These are phyloP conservation scores for Balearica regulorum DNA, from an alignment of 2,797 vertebrate genomes.

Conservation along the genomic window DNA sequence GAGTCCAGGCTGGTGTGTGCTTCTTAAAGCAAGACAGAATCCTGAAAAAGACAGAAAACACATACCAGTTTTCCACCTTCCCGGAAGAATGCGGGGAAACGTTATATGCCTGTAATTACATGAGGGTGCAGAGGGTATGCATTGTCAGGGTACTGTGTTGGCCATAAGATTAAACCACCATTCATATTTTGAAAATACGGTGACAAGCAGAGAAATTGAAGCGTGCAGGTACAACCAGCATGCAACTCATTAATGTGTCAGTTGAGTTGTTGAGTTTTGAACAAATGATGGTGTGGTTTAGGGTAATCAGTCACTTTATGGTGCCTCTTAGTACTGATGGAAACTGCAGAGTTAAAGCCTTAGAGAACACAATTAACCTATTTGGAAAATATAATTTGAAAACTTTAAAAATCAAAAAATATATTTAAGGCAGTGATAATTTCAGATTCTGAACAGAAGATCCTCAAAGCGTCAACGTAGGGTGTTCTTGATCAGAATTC, in stretches of 20 bases:
- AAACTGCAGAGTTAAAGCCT: not conserved
- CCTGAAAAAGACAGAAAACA: not conserved
- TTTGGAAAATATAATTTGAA: not conserved
- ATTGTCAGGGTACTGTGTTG: not conserved
- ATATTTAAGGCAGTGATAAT: not conserved
- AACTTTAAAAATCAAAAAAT: not conserved
- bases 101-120: not conserved
- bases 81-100: not conserved
- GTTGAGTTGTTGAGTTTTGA: not conserved
- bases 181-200: not conserved
- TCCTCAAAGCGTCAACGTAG: not conserved
- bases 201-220: not conserved
- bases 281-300: not conserved
- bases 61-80: not conserved
- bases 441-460: not conserved
- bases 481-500: not conserved
- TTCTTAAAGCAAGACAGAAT: not conserved
- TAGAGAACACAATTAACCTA: not conserved
- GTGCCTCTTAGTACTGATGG: not conserved
- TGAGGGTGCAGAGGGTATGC: not conserved
- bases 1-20: not conserved
- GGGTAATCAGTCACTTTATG: not conserved
- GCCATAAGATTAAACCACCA: not conserved
- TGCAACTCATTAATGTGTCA: not conserved
- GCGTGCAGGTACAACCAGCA: not conserved